Conservation (phyloP, 2,797 vertebrate species). For the Myotis findleyi region DNA sequence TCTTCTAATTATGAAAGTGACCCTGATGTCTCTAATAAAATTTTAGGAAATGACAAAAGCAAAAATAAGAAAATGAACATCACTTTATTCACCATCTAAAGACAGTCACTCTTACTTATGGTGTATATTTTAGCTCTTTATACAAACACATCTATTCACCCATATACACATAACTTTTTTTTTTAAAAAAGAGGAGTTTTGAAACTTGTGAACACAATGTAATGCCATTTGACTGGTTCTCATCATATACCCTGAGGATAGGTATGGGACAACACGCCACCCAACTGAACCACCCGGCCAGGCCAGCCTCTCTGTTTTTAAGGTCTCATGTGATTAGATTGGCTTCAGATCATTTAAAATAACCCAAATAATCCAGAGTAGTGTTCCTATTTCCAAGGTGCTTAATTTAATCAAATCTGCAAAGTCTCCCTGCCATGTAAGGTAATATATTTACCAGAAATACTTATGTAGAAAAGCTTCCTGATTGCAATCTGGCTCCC, state of each 20-base stretch:
- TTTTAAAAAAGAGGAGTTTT: background rate
- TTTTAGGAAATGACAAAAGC: background rate
- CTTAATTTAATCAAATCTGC: background rate
- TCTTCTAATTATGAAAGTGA: background rate
- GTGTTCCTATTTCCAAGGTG: background rate
- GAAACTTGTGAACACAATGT: background rate
- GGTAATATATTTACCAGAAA: background rate
- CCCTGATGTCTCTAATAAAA: background rate
- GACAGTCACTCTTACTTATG: background rate
- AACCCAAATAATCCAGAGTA: background rate
- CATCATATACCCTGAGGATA: background rate
- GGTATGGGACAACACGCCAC: background rate
- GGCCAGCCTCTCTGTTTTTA: background rate
- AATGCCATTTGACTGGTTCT: background rate
- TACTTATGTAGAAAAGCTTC: background rate
- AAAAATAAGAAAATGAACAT: constrained; percentile 26
- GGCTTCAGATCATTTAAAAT: constrained; percentile 13
- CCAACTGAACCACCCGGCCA: background rate
- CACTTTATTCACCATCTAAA: background rate
- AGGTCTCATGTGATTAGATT: background rate
- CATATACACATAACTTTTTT: background rate
- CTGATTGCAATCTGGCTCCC: background rate
- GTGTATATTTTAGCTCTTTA: background rate
- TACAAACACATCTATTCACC: background rate
- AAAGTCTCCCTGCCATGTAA: background rate